These are phyloP conservation scores for Nomia melanderi DNA, from an alignment of 1,140 invertebrate species.

Conservation along the genomic window DNA sequence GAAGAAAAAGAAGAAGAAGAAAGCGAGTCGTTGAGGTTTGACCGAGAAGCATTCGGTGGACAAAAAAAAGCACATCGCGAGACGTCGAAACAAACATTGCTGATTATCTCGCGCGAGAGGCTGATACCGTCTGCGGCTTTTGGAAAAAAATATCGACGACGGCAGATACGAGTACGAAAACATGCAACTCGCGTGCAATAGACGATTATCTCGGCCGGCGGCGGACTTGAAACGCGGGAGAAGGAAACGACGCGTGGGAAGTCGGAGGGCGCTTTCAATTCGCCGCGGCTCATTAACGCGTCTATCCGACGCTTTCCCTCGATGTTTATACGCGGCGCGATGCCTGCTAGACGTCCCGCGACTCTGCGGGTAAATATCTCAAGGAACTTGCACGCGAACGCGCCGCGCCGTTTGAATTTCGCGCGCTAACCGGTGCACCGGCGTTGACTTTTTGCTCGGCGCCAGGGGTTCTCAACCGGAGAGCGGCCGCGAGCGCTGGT, in stretches of 20 bases:
- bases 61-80: not conserved
- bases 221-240: not conserved
- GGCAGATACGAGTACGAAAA: not conserved
- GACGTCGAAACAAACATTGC: not conserved
- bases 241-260: conserved; percentile 7
- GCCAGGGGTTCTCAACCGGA: not conserved
- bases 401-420: not conserved
- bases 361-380: not conserved
- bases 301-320: not conserved
- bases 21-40: not conserved
- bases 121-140: not conserved
- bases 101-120: not conserved
- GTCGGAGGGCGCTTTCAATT: not conserved
- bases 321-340: not conserved
- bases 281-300: not conserved
- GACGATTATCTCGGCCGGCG: not conserved
- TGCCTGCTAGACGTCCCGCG: not conserved
- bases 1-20: no score
- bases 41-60: not conserved
- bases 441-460: not conserved
- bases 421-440: not conserved
- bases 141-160: not conserved
- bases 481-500: no score
- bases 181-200: not conserved
- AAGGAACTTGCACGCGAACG: not conserved